Base-by-base conservation (phyloP, 2,888 invertebrate species). In the Glomeris marginata region DNA sequence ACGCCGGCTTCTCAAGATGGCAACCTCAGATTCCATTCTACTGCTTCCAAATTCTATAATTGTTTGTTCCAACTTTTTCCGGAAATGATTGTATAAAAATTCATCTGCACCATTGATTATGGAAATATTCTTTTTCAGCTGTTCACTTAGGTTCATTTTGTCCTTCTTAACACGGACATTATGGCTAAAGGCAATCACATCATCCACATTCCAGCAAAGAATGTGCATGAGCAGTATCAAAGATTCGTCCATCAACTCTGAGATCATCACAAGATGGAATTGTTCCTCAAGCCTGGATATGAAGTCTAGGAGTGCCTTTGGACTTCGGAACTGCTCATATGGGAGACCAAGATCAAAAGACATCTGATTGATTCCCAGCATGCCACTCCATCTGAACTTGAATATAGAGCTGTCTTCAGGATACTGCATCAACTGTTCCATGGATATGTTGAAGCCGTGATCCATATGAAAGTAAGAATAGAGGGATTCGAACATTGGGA, bases 181-280 rank as follows among this genome's bases (percentile, higher is more conserved):
- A 20, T 61, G 55, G 36, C 58, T 55, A 37, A 64, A 60, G 13
- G 54, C 52, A 8, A 60, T 54, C 1, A 64, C 55, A 49, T 63
- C 63, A 6, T 60, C 57, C 5, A 55, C 51, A 33, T 55, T 51
- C 64, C 63, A 64, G 48, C 64, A 63, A 11, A 64, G 55, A 34
- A 60, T 54, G 37, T 63, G 53, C n/a, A 56, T 55, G 34, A 64
- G 53, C n/a, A 64, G 53, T 10, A 64, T 56, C 21, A 64, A 54
- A 1, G 62, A 63, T 45, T 62, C 62, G 28, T 63, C 61, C 60
- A 64, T 60, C n/a, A 53, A 51, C 45, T 64, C 63, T 1, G 59
- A 52, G 11, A 64, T 57, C 58, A 64, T 58, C 11, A 64, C 61
- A 16, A 63, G 50, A 49, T 61, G 58, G 52, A 64, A 64, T 1